phyloP scores from a whole-genome alignment of 2,888 invertebrate genomes.

The Orthosia gracilis region DNA sequence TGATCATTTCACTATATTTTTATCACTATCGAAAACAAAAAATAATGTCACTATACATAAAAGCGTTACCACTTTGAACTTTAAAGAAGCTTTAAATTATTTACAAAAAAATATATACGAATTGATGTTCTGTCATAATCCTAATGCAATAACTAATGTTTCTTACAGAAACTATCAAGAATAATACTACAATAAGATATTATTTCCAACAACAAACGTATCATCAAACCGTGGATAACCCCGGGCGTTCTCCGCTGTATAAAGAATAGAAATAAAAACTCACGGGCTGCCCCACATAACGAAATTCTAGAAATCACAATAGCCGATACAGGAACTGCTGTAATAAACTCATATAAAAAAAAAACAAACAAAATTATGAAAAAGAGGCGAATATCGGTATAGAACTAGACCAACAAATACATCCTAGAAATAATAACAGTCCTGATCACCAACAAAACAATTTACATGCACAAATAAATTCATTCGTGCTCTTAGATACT shows the following conservation, averaged over 20 bases:
- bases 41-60: not conserved
- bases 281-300: not conserved
- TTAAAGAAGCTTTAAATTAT: not conserved
- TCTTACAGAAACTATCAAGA: not conserved
- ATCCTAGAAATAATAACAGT: not conserved
- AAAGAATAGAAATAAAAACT: no score
- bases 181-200: not conserved
- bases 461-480: not conserved
- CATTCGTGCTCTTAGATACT: not conserved
- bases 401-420: not conserved
- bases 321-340: no score
- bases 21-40: slow-evolving; percentile 2
- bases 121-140: not conserved
- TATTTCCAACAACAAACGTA: no score
- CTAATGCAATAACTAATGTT: not conserved
- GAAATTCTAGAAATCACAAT: no score
- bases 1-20: slow-evolving; percentile 2
- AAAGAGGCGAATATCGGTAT: slow-evolving; percentile 4
- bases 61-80: not conserved
- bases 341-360: not conserved
- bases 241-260: no score
- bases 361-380: not conserved
- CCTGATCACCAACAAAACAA: not conserved
- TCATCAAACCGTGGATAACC: no score
- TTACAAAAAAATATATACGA: not conserved